These are phyloP conservation scores for Menidia beryllina DNA, from an alignment of 2,113 vertebrate genomes.

Conservation along the genomic window DNA sequence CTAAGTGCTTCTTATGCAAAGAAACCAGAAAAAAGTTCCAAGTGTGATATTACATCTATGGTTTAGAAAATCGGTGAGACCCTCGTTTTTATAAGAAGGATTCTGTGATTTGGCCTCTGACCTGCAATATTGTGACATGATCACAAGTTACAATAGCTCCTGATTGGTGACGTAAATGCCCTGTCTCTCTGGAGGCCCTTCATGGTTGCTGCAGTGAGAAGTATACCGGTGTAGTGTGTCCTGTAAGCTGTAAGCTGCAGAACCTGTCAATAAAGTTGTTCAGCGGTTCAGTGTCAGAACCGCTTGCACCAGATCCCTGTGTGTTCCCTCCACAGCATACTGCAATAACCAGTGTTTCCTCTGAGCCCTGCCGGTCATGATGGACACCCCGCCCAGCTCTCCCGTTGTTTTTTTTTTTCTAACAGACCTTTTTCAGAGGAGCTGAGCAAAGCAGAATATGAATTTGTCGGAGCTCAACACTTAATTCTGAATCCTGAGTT, in stretches of 20 bases:
- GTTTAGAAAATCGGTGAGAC: slow-evolving; percentile 26
- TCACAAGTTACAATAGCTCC: slow-evolving; percentile 44
- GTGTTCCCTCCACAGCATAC: slow-evolving; percentile 78
- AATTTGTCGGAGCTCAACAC: neutral
- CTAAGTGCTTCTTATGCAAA: slow-evolving; percentile 43
- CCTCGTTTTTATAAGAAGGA: slow-evolving; percentile 34
- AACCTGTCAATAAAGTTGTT: slow-evolving; percentile 82
- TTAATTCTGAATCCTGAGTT: neutral
- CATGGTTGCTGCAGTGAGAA: slow-evolving; percentile 71
- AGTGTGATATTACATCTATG: slow-evolving; percentile 50
- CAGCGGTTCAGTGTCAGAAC: slow-evolving; percentile 77
- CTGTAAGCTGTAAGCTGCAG: slow-evolving; percentile 81
- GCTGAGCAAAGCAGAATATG: neutral
- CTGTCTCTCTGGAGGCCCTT: slow-evolving; percentile 58
- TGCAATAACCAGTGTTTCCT: slow-evolving; percentile 51
- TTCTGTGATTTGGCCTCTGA: slow-evolving; percentile 42
- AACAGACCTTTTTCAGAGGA: neutral
- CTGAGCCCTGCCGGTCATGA: slow-evolving; percentile 25
- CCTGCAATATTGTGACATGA: slow-evolving; percentile 46
- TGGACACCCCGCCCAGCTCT: slow-evolving; percentile 18
- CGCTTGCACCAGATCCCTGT: slow-evolving; percentile 77
- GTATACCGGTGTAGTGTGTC: slow-evolving; percentile 76
- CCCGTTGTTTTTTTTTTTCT: slow-evolving; percentile 7
- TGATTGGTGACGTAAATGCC: slow-evolving; percentile 38
- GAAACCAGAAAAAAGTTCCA: slow-evolving; percentile 14